phyloP scores from a whole-genome alignment of 2,888 invertebrate genomes.

The Tenthredo livida region DNA sequence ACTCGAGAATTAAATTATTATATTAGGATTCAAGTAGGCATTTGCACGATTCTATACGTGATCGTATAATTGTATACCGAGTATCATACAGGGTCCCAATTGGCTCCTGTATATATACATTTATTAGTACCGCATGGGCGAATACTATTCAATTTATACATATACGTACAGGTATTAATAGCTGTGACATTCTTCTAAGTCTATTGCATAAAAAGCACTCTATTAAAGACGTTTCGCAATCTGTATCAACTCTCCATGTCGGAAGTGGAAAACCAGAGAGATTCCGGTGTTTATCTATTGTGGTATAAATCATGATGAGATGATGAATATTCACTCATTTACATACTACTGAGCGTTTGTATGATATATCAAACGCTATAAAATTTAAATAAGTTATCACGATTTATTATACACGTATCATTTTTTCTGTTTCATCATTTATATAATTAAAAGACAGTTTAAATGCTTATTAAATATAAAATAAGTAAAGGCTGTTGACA shows the following conservation, averaged over 20 bases:
- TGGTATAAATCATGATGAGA: not conserved
- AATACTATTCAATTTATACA: constrained; percentile 6
- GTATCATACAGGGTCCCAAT: not conserved
- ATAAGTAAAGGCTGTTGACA: not conserved
- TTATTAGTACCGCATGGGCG: not conserved
- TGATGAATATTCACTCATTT: not conserved
- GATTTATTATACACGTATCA: no score
- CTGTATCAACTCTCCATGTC: not conserved
- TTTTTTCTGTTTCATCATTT: not conserved
- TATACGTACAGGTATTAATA: not conserved
- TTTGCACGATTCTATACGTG: not conserved
- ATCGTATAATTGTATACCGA: not conserved
- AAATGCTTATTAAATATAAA: no score
- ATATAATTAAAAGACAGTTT: no score
- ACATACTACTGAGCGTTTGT: not conserved
- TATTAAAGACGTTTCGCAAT: not conserved
- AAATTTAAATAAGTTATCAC: not conserved
- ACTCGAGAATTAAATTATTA: constrained; percentile 30
- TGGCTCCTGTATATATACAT: not conserved
- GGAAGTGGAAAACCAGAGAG: not conserved
- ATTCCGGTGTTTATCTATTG: not conserved
- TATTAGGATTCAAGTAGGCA: not conserved
- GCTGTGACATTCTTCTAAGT: not conserved
- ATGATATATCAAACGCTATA: not conserved
- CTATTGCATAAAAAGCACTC: not conserved